Evolutionary conservation across 2,888 invertebrate genomes (phyloP).

Genomic region (Nasonovia ribisnigri): DNA sequence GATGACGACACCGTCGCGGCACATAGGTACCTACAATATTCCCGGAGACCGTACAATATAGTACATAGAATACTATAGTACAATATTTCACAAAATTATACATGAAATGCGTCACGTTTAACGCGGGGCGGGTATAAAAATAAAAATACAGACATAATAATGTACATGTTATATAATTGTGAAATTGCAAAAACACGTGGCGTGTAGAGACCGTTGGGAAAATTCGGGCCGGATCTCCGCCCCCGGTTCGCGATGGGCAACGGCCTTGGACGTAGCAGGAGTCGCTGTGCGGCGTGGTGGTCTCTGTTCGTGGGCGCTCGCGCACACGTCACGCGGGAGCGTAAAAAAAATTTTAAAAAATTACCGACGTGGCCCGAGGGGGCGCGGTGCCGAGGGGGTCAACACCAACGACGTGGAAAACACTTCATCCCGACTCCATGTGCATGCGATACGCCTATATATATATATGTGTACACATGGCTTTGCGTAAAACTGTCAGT

Average conservation of each 20-base stretch:
- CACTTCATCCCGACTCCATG: background rate
- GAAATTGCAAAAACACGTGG: background rate
- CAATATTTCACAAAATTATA: no score
- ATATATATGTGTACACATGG: no score
- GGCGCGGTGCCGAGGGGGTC: background rate
- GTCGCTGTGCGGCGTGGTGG: background rate
- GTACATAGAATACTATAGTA: no score
- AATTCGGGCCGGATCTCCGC: background rate
- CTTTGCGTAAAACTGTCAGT: background rate
- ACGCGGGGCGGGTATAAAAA: background rate
- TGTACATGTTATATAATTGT: background rate
- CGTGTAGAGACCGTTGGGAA: background rate
- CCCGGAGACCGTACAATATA: no score
- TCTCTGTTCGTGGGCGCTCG: background rate
- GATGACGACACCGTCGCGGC: no score
- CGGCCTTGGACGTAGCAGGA: background rate
- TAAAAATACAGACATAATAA: background rate
- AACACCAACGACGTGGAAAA: constrained; percentile 41
- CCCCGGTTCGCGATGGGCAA: background rate
- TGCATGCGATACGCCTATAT: background rate
- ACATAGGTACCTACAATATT: no score
- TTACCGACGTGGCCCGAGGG: background rate
- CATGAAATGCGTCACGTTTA: background rate
- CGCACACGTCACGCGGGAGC: background rate
- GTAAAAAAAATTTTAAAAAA: background rate